These are phyloP conservation scores for Ibidorhyncha struthersii DNA, from an alignment of 2,113 vertebrate genomes.

Conservation along the genomic window DNA sequence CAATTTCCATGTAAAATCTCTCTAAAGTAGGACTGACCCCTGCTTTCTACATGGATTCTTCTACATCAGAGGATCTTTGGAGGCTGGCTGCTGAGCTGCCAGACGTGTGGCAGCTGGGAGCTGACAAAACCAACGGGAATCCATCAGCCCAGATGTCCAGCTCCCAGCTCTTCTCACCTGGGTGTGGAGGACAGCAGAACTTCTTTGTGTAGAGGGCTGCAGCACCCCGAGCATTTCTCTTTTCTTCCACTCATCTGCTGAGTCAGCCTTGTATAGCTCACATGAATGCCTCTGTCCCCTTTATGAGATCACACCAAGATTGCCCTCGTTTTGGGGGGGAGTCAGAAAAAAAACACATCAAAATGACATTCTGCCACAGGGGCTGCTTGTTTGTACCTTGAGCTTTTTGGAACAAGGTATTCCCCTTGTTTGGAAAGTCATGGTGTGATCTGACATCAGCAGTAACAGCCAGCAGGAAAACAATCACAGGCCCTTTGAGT, in stretches of 20 bases:
- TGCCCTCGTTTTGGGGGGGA: fast-evolving
- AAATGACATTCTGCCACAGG: not conserved
- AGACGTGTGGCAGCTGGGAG: not conserved
- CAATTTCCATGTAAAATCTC: not conserved
- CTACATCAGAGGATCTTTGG: not conserved
- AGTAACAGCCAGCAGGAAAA: not conserved
- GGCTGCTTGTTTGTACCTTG: not conserved
- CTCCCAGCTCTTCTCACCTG: not conserved
- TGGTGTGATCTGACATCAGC: fast-evolving
- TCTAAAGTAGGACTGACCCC: not conserved
- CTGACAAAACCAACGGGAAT: not conserved
- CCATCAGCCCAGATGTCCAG: not conserved
- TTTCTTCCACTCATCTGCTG: not conserved
- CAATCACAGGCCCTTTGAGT: not conserved
- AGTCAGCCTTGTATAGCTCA: not conserved
- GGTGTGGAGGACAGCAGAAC: not conserved
- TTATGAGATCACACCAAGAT: not conserved
- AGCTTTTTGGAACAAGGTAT: not conserved
- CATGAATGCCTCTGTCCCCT: not conserved
- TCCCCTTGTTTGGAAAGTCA: not conserved
- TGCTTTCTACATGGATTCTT: not conserved
- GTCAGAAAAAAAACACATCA: not conserved
- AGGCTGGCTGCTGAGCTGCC: not conserved
- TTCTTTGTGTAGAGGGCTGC: not conserved
- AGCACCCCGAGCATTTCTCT: not conserved